Evolutionary conservation across 2,113 vertebrate species (phyloP).

Genomic region (Saccopteryx leptura): DNA sequence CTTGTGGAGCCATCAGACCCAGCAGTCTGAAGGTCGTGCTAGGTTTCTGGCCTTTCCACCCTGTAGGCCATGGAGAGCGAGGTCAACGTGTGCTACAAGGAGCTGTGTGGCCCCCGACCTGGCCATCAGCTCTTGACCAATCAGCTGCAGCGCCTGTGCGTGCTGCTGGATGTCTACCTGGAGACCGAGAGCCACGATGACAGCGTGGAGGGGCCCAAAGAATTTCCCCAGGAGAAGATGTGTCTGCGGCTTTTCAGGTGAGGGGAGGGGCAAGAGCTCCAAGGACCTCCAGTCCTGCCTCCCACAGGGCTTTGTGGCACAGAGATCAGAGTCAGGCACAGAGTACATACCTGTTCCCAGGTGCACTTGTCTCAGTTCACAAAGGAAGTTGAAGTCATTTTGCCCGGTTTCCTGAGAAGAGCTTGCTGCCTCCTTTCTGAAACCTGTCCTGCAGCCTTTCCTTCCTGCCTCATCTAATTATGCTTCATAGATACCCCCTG

Average conservation of each 20-base stretch:
- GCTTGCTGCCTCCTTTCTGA: not conserved
- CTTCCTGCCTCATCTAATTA: not conserved
- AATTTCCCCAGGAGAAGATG: conserved; percentile 99
- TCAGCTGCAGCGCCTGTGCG: conserved; percentile 95
- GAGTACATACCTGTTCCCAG: not conserved
- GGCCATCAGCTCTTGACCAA: conserved; percentile 98
- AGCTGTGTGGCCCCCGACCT: conserved; percentile 94
- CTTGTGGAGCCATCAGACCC: not conserved
- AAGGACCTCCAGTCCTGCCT: not conserved
- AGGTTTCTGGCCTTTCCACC: not conserved
- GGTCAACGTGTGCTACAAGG: conserved; percentile 95
- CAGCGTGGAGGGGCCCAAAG: conserved; percentile 96
- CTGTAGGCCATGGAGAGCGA: conserved; percentile 97
- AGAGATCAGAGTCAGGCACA: not conserved
- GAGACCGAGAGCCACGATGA: conserved; percentile 97
- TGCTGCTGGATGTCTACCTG: conserved; percentile 97
- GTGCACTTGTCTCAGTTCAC: not conserved
- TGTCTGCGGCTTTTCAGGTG: conserved; percentile 97
- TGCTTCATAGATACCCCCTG: not conserved
- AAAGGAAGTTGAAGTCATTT: not conserved
- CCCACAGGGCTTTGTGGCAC: not conserved
- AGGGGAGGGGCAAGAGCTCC: not conserved
- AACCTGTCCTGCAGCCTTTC: not conserved
- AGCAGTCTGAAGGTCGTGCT: not conserved
- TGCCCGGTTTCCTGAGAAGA: not conserved